Conservation (phyloP, 2,113 vertebrate species). For the Amblyopsis rosae region DNA sequence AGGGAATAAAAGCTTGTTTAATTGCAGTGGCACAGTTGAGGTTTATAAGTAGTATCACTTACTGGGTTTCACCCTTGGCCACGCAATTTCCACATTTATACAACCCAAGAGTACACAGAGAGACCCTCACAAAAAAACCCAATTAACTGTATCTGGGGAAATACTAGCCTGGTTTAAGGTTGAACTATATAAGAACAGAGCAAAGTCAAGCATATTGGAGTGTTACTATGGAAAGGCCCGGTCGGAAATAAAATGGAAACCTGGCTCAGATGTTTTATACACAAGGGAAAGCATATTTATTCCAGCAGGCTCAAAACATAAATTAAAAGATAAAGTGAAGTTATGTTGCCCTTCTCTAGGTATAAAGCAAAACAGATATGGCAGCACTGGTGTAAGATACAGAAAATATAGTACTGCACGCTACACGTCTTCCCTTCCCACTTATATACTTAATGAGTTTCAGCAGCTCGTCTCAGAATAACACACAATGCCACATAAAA, state of each 20-base stretch:
- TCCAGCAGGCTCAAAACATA: slow-evolving; percentile 5
- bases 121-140: slow-evolving; percentile 47
- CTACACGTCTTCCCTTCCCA: background rate
- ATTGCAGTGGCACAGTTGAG: slow-evolving; percentile 77
- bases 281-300: background rate
- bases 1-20: slow-evolving; percentile 71
- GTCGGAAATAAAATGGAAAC: slow-evolving; percentile 18
- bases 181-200: slow-evolving; percentile 42
- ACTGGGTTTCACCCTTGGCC: slow-evolving; percentile 69
- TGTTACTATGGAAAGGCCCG: slow-evolving; percentile 13
- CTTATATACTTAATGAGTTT: background rate
- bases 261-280: background rate
- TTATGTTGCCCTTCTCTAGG: background rate
- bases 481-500: slow-evolving; percentile 7
- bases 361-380: background rate
- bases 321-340: background rate
- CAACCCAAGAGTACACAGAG: slow-evolving; percentile 49
- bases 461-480: background rate
- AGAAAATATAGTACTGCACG: background rate
- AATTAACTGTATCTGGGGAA: slow-evolving; percentile 52
- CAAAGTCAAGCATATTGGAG: slow-evolving; percentile 28
- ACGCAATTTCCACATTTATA: slow-evolving; percentile 67
- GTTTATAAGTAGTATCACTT: slow-evolving; percentile 73
- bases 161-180: slow-evolving; percentile 58
- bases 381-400: background rate